Conservation (phyloP, 2,797 vertebrate species). For the Cryptoprocta ferox region DNA sequence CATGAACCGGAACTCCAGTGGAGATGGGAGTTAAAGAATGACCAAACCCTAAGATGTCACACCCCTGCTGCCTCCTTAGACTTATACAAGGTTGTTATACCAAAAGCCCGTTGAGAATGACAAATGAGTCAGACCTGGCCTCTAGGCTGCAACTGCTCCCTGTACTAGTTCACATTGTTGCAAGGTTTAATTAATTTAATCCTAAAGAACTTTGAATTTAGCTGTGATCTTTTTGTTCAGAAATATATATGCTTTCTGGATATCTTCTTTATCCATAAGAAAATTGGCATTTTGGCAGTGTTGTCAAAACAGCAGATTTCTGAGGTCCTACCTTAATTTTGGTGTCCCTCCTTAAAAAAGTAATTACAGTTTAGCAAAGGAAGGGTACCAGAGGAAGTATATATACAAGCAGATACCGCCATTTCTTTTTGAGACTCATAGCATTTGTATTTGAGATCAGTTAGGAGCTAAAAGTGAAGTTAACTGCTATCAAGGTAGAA, state of each 20-base stretch:
- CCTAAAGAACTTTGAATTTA: constrained; percentile 45
- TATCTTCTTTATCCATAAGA: constrained; percentile 6
- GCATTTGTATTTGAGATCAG: constrained; percentile 27
- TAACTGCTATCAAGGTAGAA: neutral
- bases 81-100: constrained; percentile 26
- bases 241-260: constrained; percentile 11
- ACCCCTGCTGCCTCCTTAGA: neutral
- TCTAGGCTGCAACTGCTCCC: neutral
- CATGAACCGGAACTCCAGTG: constrained; percentile 49
- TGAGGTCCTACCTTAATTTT: constrained; percentile 20
- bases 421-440: constrained; percentile 6
- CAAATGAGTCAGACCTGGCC: constrained; percentile 43
- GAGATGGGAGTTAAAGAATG: neutral
- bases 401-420: neutral
- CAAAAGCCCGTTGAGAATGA: constrained; percentile 34
- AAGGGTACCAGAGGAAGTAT: neutral
- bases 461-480: constrained; percentile 48
- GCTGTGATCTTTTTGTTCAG: neutral
- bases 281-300: neutral
- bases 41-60: neutral
- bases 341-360: constrained; percentile 31
- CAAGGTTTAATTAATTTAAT: neutral
- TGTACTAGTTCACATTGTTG: neutral
- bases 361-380: constrained; percentile 10
- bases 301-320: constrained; percentile 30